A percentile compares a stretch with the other conserved stretches of the same genome.
Evolutionary conservation across 1,140 invertebrate genomes (phyloP).

Genomic region (Acromyrmex echinatior): DNA sequence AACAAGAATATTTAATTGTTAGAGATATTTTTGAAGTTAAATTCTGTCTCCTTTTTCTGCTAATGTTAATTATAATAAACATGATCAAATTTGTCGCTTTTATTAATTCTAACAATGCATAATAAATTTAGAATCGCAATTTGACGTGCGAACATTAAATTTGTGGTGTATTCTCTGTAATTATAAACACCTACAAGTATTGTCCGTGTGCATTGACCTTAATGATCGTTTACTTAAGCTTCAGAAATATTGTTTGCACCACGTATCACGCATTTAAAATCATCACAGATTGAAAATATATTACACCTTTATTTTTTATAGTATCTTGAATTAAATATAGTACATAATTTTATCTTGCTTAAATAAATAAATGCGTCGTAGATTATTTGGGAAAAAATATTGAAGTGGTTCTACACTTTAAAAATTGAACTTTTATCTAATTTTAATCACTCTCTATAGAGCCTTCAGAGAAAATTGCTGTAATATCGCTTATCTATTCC

Average conservation of each 20-base stretch:
- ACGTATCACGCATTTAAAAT: neutral
- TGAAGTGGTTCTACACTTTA: neutral
- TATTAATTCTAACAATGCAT: neutral
- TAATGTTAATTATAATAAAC: neutral
- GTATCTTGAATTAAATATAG: neutral
- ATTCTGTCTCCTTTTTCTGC: neutral
- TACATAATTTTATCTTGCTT: neutral
- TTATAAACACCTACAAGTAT: conserved; percentile 26
- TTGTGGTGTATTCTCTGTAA: conserved; percentile 9
- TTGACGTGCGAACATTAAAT: conserved; percentile 12
- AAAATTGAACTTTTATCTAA: conserved; percentile 12
- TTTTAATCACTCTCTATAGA: neutral
- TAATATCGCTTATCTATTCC: conserved; percentile 34
- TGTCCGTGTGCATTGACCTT: conserved; percentile 40
- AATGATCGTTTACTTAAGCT: conserved; percentile 35
- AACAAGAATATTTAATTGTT: no score
- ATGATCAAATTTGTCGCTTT: neutral
- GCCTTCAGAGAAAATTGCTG: neutral
- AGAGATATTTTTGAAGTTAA: no score
- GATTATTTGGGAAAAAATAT: neutral
- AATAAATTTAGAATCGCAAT: neutral
- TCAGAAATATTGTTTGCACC: neutral
- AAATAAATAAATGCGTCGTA: neutral
- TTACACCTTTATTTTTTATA: neutral
- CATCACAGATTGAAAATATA: neutral